Conservation (phyloP, 1,140 invertebrate genomes). For the Drosophila hydei region DNA sequence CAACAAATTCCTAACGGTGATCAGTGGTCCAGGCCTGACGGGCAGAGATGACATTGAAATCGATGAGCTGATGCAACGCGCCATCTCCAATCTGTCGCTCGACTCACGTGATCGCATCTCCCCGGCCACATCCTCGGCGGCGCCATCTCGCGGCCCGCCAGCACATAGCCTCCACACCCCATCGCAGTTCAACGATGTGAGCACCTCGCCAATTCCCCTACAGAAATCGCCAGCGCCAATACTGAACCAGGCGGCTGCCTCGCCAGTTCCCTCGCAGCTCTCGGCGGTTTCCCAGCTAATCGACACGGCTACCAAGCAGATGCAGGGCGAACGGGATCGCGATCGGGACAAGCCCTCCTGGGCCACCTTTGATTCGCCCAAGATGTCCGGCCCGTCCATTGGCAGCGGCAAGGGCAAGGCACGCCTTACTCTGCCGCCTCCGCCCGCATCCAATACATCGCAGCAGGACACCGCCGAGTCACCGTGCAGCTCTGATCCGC, state of each 20-base stretch:
- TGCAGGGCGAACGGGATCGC: conserved; percentile 56
- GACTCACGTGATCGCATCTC: conserved; percentile 79
- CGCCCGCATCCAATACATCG: conserved; percentile 78
- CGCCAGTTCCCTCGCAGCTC: conserved; percentile 78
- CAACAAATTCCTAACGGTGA: conserved; percentile 71
- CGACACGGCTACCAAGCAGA: conserved; percentile 76
- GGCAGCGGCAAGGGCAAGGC: conserved; percentile 55
- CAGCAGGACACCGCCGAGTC: conserved; percentile 85
- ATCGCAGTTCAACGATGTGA: conserved; percentile 79
- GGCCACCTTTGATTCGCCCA: conserved; percentile 83
- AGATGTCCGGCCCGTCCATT: conserved; percentile 23
- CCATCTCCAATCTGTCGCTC: conserved; percentile 81
- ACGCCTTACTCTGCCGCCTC: conserved; percentile 62
- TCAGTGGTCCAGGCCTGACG: conserved; percentile 13
- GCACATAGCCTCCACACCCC: conserved; percentile 47
- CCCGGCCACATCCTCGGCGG: conserved; percentile 64
- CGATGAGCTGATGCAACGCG: conserved; percentile 82
- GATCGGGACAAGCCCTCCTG: conserved; percentile 72
- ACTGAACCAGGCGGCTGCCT: conserved; percentile 57
- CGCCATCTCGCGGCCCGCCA: conserved; percentile 38
- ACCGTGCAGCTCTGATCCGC: conserved; percentile 91
- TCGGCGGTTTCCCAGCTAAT: conserved; percentile 78
- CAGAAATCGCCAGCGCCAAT: conserved; percentile 70
- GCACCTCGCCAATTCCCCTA: conserved; percentile 80
- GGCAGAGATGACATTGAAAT: conserved; percentile 82